Base-by-base conservation (phyloP, 2,797 vertebrate species). In the Pangasius larnaudii region DNA sequence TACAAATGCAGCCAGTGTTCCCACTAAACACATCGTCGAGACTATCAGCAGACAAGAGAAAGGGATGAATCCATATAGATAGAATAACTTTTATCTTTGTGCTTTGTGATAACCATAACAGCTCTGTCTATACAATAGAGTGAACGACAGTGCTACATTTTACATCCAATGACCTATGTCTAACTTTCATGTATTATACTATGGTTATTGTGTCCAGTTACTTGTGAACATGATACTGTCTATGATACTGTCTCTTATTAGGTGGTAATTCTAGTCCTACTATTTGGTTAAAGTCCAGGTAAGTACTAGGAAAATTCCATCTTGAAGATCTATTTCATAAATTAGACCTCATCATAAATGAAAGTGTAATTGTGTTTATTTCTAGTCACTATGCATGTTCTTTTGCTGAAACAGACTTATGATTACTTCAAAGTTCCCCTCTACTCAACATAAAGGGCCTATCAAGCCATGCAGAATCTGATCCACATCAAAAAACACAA, bases 401-500 rank as follows among this genome's bases (percentile, higher is more conserved):
- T 79, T 22, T 39, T 5, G 30, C 24, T 58, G 16, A 58, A 74
- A 58, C 13, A 58, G 33, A 59, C 36, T 58, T 18, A 30, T 82
- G 9, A 24, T 30, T 51, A 27, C 36, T 42, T 81, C 5, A 74
- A 82, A 82, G 33, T 87, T 87, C 42, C 39, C 24, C 67, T 39
- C 30, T 14, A 27, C 3, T 51, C 11, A 11, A 59, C 24, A 82
- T 61, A 51, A 77, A 75, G 39, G 39, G 42, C 39, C 56, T 42
- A 30, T 49, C 0, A 16, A 65, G 36, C 42, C 61, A 67, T 30
- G 42, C 39, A 22, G n/a, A 85, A 93, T 94, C 91, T 91, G 93
- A 94, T 95, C 91, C 93, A 90, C 91, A 95, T 95, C 90, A 93
- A 56, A 79, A 82, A 46, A 49, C 89, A 93, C 92, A 94, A 94